Percentiles rank a stretch among this genome's conserved stretches.
Evolutionary conservation across 2,888 invertebrate genomes (phyloP).

Genomic region (Allygus modestus): DNA sequence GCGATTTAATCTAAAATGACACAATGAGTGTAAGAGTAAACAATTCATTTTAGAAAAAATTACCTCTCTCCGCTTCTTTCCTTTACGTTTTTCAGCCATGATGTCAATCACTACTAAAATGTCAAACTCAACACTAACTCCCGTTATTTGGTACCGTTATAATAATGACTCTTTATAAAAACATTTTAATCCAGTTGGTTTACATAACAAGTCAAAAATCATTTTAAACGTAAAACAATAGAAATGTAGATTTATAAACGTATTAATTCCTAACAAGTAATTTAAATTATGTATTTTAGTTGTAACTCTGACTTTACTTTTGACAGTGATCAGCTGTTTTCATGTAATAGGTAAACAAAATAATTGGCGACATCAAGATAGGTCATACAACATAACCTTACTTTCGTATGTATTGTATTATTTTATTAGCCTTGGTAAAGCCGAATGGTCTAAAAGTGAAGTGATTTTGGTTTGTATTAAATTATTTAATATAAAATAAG

Average conservation of each 20-base stretch:
- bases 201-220: too few species aligned
- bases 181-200: background rate
- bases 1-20: too few species aligned
- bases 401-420: too few species aligned
- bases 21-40: too few species aligned
- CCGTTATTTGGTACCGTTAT: conserved; percentile 45
- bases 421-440: too few species aligned
- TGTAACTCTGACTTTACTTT: conserved; percentile 1
- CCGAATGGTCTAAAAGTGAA: too few species aligned
- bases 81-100: conserved; percentile 82
- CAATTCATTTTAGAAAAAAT: conserved; percentile 66
- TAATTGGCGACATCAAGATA: background rate
- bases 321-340: conserved; percentile 47
- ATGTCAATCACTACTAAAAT: conserved; percentile 60
- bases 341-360: background rate
- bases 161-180: background rate
- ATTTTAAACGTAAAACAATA: too few species aligned
- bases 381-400: conserved; percentile 7
- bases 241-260: background rate
- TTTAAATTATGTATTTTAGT: background rate
- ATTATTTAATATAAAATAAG: too few species aligned
- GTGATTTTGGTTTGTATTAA: too few species aligned
- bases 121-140: conserved; percentile 31
- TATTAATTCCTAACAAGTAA: background rate
- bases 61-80: conserved; percentile 80